Base-by-base conservation (phyloP, 2,888 invertebrate genomes). In the Dynastes grantii region DNA sequence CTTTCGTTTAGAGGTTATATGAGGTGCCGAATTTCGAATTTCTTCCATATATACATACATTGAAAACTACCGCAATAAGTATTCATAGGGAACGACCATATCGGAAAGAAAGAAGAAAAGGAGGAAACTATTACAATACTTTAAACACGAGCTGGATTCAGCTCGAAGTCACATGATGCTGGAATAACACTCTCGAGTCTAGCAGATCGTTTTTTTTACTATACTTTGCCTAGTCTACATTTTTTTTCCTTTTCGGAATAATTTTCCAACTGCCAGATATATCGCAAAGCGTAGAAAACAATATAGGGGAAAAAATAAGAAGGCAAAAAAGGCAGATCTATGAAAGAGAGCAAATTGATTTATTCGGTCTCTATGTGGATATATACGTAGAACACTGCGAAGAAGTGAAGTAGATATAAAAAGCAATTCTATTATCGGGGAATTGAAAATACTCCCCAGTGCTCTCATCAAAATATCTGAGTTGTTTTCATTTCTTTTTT, bases 361-460 rank as follows among this genome's bases (percentile, higher is more conserved):
- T 71, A 71, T 71, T 71, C 58, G 55, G 37, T 55, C 32, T 58
- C 32, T 71, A 71, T 55, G 71, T 37, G 37, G 37, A 27, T 32
- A 32, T 32, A 32, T 32, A 4, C 32, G 22, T 22, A 22, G 22
- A 22, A 22, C 22, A 22, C 22, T 22, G 22, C 22, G 40, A 16
- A 6, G 71, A 71, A 32, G 58, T 32, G 55, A 37, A 37, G 55
- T 71, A 71, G 55, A 71, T 71, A 53, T 55, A 58, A 71, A 71
- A 71, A 71, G 71, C 55, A 71, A 73, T 73, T 73, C 73, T 73
- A 73, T 73, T 73, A 73, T 73, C 58, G 16, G 27, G 51, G 68
- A 29, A 68, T 68, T 51, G 68, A 51, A 68, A 68, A 68, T 51
- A 49, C 51, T 68, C 49, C 51, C 68, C 9, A 51, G 29, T 22